phyloP scores from a whole-genome alignment of 2,888 invertebrate species.

The Ferrisia virgata region DNA sequence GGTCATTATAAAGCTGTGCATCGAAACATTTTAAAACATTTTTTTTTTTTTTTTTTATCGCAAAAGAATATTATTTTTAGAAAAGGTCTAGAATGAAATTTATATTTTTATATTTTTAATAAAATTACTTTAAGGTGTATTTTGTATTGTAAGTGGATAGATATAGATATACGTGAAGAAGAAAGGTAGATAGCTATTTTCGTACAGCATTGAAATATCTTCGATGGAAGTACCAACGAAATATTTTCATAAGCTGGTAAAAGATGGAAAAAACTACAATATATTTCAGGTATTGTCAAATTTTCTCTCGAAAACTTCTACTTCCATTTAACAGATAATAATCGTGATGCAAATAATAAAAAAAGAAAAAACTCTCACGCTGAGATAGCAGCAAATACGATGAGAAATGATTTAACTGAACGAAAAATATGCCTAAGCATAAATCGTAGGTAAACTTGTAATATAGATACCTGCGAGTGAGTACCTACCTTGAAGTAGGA shows the following conservation, averaged over 20 bases:
- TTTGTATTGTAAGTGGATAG: not conserved
- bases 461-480: no score
- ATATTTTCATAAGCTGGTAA: not conserved
- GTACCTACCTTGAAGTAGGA: not conserved
- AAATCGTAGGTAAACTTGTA: no score
- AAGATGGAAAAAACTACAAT: not conserved
- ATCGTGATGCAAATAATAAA: not conserved
- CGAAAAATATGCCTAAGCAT: no score
- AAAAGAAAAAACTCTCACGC: not conserved
- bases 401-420: not conserved
- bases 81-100: not conserved
- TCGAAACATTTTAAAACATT: no score
- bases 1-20: not conserved
- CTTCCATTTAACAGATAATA: not conserved
- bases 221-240: not conserved
- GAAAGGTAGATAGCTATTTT: not conserved
- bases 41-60: not conserved
- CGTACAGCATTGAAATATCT: not conserved
- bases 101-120: conserved; percentile 9
- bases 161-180: not conserved
- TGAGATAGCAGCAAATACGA: not conserved
- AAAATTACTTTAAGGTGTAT: not conserved
- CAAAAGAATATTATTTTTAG: not conserved
- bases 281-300: not conserved
- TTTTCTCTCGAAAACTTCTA: not conserved